phyloP scores from a whole-genome alignment of 2,797 vertebrate species.

The Acrossocheilus wenchowensis region DNA sequence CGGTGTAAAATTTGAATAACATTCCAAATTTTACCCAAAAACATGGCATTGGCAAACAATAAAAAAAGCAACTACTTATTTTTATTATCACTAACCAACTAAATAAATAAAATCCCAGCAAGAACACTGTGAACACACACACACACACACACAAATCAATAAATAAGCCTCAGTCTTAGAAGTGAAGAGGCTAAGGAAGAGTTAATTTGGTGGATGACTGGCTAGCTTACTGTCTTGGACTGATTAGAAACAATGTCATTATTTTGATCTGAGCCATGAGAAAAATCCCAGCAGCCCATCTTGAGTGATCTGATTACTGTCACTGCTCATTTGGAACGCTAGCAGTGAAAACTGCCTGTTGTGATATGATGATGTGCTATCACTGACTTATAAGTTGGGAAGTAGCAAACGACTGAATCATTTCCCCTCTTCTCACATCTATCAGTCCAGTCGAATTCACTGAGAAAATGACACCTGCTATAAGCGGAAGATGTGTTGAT shows the following conservation, averaged over 20 bases:
- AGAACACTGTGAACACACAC: neutral
- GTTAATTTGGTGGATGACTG: constrained; percentile 28
- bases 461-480: constrained; percentile 40
- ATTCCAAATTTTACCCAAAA: neutral
- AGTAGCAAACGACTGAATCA: constrained; percentile 8
- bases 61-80: neutral
- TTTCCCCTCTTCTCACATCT: constrained; percentile 12
- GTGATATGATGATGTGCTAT: constrained; percentile 8
- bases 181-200: constrained; percentile 12
- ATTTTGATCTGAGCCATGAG: constrained; percentile 75
- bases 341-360: constrained; percentile 68
- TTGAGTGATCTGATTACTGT: constrained; percentile 77
- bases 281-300: constrained; percentile 74
- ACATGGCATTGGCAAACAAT: neutral
- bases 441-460: constrained; percentile 16
- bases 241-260: constrained; percentile 79
- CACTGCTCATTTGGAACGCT: constrained; percentile 72
- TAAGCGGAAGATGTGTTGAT: constrained; percentile 28
- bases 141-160: too few species aligned
- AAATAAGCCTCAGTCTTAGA: constrained; percentile 25
- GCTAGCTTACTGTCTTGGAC: constrained; percentile 61
- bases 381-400: constrained; percentile 17
- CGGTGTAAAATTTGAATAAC: neutral
- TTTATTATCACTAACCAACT: neutral
- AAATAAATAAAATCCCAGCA: constrained; percentile 1